phyloP scores from a whole-genome alignment of 37 sponge, comb jelly and placozoan species.

The Bolinopsis microptera region DNA sequence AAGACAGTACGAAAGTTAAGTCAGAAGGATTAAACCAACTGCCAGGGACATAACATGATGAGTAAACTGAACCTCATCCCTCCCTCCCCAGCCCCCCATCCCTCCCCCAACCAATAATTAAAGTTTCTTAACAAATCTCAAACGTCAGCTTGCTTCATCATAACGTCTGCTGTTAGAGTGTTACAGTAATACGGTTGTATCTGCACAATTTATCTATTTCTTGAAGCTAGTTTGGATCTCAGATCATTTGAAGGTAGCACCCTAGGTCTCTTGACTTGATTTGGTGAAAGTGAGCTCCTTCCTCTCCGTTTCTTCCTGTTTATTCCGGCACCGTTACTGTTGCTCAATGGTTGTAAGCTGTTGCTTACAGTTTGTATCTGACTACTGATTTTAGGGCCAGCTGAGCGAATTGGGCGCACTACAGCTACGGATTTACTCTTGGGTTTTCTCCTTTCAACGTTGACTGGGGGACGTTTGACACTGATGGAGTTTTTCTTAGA shows the following conservation, averaged over 20 bases:
- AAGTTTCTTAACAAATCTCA: too few species aligned
- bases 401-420: neutral
- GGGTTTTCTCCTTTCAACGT: neutral
- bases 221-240: neutral
- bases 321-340: neutral
- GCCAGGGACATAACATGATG: too few species aligned
- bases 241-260: neutral
- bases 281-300: neutral
- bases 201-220: neutral
- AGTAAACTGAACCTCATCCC: too few species aligned
- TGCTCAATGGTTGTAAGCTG: neutral
- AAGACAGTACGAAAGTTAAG: too few species aligned
- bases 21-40: too few species aligned
- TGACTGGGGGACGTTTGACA: neutral
- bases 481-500: neutral
- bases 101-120: too few species aligned
- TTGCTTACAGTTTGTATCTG: neutral
- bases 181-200: too few species aligned
- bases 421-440: constrained; percentile 5
- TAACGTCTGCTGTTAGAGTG: too few species aligned
- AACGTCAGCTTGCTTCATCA: too few species aligned
- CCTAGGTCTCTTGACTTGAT: neutral
- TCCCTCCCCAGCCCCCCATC: too few species aligned
- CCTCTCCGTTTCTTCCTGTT: constrained; percentile 5
- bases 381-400: neutral